phyloP scores from a whole-genome alignment of 53 echinoderm and acorn worm species.

The Echinarachnius parma region DNA sequence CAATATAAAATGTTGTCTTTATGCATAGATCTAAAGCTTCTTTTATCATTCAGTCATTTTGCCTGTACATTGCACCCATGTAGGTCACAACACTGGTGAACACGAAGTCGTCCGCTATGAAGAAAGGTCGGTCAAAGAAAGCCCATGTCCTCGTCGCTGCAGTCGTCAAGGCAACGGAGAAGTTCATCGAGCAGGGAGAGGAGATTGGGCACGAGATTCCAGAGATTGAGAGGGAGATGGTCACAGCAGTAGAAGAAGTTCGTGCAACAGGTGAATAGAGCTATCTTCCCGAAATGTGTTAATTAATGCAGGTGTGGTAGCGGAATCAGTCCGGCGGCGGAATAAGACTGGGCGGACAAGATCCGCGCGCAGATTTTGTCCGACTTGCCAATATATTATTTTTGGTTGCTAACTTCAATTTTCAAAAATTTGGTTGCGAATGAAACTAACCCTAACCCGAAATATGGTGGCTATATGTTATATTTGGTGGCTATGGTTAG shows the following conservation, averaged over 20 bases:
- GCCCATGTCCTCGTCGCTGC: slow-evolving; percentile 96
- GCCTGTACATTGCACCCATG: no score
- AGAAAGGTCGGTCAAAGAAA: slow-evolving; percentile 98
- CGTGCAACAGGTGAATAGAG: slow-evolving; percentile 70
- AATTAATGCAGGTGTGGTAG: no score
- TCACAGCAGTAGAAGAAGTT: slow-evolving; percentile 93
- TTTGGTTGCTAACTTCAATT: no score
- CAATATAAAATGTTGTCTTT: not conserved
- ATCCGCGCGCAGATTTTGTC: no score
- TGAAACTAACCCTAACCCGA: no score
- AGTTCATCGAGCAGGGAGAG: slow-evolving; percentile 93
- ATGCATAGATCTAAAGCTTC: not conserved
- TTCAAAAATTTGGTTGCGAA: no score
- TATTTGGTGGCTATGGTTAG: no score
- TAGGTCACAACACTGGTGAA: slow-evolving; percentile 98
- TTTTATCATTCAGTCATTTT: no score
- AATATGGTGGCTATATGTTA: no score
- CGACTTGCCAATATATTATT: no score
- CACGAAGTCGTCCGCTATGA: slow-evolving; percentile 85
- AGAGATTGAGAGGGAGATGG: slow-evolving; percentile 82
- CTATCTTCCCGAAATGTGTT: not conserved
- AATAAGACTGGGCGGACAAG: no score
- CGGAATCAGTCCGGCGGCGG: no score
- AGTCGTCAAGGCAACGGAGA: slow-evolving; percentile 92
- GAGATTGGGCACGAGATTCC: slow-evolving; percentile 95